Evolutionary conservation across 2,797 vertebrate genomes (phyloP), one percentile per base, ranked within the genome.

Genomic region (Brachyrhaphis roseni): DNA sequence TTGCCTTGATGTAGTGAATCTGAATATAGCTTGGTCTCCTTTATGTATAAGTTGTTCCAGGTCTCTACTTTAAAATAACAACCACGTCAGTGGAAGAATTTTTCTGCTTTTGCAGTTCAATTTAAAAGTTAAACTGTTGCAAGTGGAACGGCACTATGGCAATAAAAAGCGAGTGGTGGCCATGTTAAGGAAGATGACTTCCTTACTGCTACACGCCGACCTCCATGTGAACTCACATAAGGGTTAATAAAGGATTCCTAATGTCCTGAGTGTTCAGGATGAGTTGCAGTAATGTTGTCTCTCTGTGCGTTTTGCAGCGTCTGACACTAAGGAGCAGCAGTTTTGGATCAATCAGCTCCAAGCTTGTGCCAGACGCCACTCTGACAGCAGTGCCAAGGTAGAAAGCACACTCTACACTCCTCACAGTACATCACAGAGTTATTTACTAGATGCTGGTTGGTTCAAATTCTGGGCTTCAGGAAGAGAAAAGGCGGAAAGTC

Each of bases 301-400:
- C 28, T 81, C 0, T 78, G 5, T 31, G 66, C 88, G 18, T 59
- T 84, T 76, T 84, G 77, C 81, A 99, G 98, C 98, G 78, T 93
- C 96, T 41, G 97, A 98, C 88, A 95, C 96, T 81, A 98, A 96
- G 87, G 98, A 99, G 93, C 97, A 97, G 91, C 97, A 98, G 81
- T 96, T 97, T 78, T 99, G 98, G 98, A 97, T 99, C 94, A 97
- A 90, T 94, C 97, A 98, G 90, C 97, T 99, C 81, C 97, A 97
- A 89, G 95, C 97, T 71, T 98, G 98, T 94, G 96, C 97, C 95
- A 97, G 97, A 89, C 95, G 97, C 81, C 98, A 98, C 94, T 98
- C 97, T 78, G 98, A 99, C 94, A 94, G 92, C 87, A 97, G 95
- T 92, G 94, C 96, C 76, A 98, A 98, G 97, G 98, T 99, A 94